A percentile compares a stretch with the other conserved stretches of the same genome.
These are phyloP conservation scores for Platycercus adscitus DNA, from an alignment of 2,113 vertebrate species.

Conservation along the genomic window DNA sequence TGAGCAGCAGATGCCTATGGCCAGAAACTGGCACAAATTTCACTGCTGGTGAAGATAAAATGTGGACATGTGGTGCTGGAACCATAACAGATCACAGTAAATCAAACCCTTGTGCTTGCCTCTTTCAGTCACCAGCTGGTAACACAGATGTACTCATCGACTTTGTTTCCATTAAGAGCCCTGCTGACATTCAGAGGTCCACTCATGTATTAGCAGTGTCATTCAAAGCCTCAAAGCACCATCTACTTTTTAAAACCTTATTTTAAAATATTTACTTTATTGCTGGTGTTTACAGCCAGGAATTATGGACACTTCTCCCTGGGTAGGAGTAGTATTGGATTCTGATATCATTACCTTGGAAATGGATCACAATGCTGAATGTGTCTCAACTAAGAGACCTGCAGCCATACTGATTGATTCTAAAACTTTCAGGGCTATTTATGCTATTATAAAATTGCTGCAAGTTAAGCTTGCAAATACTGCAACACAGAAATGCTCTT, in stretches of 20 bases:
- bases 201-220: not conserved
- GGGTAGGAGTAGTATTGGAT: not conserved
- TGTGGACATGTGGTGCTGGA: not conserved
- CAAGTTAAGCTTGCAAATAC: slow-evolving; percentile 6
- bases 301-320: not conserved
- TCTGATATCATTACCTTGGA: not conserved
- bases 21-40: not conserved
- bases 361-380: not conserved
- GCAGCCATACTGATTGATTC: not conserved
- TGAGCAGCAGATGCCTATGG: not conserved
- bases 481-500: not conserved
- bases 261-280: not conserved
- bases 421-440: not conserved
- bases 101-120: not conserved
- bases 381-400: not conserved
- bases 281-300: not conserved
- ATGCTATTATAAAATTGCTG: not conserved
- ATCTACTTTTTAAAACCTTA: not conserved
- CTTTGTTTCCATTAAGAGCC: not conserved
- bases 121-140: not conserved
- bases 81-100: not conserved
- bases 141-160: not conserved
- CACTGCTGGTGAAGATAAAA: not conserved
- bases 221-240: not conserved
- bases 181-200: not conserved